Conservation (phyloP, 2,797 vertebrate genomes). For the Manis crassicaudata region DNA sequence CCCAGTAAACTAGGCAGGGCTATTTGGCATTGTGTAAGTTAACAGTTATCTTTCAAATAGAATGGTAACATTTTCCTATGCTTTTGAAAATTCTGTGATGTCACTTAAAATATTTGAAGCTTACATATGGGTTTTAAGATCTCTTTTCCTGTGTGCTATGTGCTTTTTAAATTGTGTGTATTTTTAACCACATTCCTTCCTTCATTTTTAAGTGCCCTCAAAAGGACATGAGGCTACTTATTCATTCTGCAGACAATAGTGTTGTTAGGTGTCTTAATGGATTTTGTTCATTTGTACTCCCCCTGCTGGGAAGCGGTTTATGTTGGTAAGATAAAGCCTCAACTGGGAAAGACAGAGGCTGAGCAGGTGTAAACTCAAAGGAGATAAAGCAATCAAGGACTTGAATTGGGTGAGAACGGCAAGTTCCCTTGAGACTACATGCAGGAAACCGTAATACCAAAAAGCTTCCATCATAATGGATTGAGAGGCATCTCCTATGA, state of each 20-base stretch:
- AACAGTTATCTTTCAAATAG: constrained; percentile 22
- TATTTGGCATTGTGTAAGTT: constrained; percentile 2
- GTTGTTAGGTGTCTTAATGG: neutral
- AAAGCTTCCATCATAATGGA: neutral
- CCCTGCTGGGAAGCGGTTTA: neutral
- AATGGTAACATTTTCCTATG: neutral
- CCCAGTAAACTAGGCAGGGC: neutral
- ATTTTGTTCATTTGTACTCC: neutral
- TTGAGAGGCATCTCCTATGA: neutral
- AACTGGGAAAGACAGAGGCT: neutral
- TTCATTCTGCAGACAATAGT: neutral
- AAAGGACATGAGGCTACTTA: neutral
- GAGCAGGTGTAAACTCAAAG: neutral
- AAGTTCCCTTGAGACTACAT: neutral
- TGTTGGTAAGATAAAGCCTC: neutral
- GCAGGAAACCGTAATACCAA: neutral
- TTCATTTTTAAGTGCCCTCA: constrained; percentile 1
- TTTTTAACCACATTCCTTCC: neutral
- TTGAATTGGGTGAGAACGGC: neutral
- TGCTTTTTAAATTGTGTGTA: constrained; percentile 55
- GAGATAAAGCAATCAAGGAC: neutral
- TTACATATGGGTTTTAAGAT: constrained; percentile 41
- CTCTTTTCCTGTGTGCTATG: neutral
- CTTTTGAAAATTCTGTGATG: constrained; percentile 38
- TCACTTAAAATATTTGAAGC: constrained; percentile 1